Percentiles rank a stretch among this genome's conserved stretches.
Conservation (phyloP, 2,113 vertebrate species). For the Triplophysa tibetana region DNA sequence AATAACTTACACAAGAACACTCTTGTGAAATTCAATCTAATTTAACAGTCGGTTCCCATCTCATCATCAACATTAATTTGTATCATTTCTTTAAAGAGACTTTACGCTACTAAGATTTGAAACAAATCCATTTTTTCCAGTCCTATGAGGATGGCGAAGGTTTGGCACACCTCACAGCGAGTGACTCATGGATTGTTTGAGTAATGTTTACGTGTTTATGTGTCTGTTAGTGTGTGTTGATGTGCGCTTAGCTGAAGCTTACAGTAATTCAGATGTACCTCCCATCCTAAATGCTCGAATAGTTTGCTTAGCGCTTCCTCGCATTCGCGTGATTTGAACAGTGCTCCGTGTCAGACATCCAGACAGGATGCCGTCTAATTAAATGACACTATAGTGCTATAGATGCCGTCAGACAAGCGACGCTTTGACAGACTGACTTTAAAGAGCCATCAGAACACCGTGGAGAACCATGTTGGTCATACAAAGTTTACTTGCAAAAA, state of each 20-base stretch:
- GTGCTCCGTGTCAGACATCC: neutral
- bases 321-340: conserved; percentile 10
- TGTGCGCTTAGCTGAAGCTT: neutral
- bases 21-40: too few relatives aligned
- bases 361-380: conserved; percentile 4
- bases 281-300: neutral
- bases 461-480: too few relatives aligned
- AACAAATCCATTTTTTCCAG: neutral
- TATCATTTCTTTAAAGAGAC: neutral
- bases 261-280: neutral
- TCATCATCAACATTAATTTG: too few relatives aligned
- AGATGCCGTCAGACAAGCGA: neutral
- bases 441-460: neutral
- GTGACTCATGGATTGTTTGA: neutral
- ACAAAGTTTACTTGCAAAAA: too few relatives aligned
- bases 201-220: conserved; percentile 12
- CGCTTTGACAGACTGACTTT: neutral
- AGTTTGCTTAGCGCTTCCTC: neutral
- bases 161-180: neutral
- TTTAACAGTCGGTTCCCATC: neutral
- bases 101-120: neutral
- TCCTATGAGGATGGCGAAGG: neutral
- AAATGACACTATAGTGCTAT: neutral
- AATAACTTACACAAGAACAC: too few relatives aligned
- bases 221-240: too few relatives aligned